These are phyloP conservation scores for Drosophila bunnanda DNA, from an alignment of 2,888 invertebrate genomes.

Conservation along the genomic window DNA sequence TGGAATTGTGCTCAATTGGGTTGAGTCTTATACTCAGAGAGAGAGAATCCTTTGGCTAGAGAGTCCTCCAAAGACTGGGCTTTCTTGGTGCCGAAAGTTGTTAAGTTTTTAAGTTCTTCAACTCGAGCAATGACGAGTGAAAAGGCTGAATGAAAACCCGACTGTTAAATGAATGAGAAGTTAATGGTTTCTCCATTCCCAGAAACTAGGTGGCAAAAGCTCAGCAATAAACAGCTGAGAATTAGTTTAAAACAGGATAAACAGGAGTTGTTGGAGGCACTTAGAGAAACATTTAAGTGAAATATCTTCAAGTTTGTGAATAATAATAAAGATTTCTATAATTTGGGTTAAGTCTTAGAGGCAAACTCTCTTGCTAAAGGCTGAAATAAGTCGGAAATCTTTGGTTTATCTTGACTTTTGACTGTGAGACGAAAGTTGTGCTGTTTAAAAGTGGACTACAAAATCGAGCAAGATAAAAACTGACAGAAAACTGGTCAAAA, in stretches of 20 bases:
- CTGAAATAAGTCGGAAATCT: no score
- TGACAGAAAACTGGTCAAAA: neutral
- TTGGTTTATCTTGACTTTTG: neutral
- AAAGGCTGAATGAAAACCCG: neutral
- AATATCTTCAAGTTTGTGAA: neutral
- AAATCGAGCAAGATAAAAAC: neutral
- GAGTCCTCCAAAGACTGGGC: no score
- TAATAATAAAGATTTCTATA: no score
- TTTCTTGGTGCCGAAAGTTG: neutral
- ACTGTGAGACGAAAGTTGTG: neutral
- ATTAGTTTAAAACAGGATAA: neutral
- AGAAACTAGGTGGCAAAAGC: neutral
- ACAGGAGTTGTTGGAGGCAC: neutral
- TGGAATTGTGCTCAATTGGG: conserved; percentile 14
- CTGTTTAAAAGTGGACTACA: neutral
- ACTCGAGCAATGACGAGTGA: neutral
- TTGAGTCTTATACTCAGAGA: neutral
- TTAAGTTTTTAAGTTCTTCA: neutral
- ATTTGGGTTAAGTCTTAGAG: fast-evolving
- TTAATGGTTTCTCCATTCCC: neutral
- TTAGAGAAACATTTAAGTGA: neutral
- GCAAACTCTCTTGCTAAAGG: no score
- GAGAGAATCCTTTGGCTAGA: neutral
- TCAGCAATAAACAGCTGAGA: neutral
- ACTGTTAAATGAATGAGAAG: conserved; percentile 4